Base-by-base conservation (phyloP, 2,113 vertebrate genomes). In the Chlamydotis undulata region DNA sequence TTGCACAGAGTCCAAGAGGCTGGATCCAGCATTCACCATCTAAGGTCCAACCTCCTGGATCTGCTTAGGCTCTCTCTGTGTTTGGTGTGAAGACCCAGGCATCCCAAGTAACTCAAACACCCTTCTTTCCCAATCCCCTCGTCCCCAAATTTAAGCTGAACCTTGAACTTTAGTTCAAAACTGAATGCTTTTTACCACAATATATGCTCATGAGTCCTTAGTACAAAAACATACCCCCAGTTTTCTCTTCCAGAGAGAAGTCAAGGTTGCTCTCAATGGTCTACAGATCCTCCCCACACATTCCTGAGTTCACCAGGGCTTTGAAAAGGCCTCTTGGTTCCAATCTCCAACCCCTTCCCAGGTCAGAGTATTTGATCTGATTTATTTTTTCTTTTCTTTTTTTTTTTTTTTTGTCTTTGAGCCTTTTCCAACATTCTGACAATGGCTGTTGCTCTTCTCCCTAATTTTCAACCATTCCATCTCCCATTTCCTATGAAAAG, bases 61-160 rank as follows among this genome's bases (percentile, higher is more conserved):
- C 17, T 3, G 2, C 15, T 6, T 31, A 19, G n/a, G 24, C 3
- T 4, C 31, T 49, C 39, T 43, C 8, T 10, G 0, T 10, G 57
- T 5, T 83, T 5, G 0, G 3, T 29, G 28, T 37, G 49, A 81
- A 64, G 26, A 49, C 37, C 6, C 8, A 76, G 52, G 6, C 28
- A 60, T 45, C 10, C 24, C 59, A 83, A n/a, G 14, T 19, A 47
- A 49, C 19, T 43, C 10, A 65, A 7, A 49, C 12, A 63, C 6
- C 6, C 8, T 50, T 70, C 22, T 53, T 86, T 68, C 29, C 14
- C 11, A 25, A 68, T 28, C 9, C 5, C 2, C 16, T 29, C 7
- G 13, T 2, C 33, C 7, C 7, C 6, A 77, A 31, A 37, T 45
- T 64, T 41, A 50, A 31, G 23, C 49, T 53, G 25, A 74, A 56